Conservation (phyloP, 2,113 vertebrate genomes). For the Casuarius casuarius region DNA sequence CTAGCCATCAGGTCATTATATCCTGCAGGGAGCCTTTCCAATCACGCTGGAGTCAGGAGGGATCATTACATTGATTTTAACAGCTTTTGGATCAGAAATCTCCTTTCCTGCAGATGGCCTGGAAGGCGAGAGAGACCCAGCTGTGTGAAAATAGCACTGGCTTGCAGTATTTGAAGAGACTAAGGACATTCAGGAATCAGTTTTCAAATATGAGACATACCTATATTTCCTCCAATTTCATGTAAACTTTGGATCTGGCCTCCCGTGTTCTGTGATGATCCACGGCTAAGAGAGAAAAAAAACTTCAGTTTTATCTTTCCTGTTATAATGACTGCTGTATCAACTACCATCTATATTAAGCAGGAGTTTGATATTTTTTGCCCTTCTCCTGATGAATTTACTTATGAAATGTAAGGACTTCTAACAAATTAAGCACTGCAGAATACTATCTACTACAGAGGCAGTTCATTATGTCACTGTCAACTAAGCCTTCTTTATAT, state of each 20-base stretch:
- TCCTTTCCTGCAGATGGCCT: background rate
- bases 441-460: background rate
- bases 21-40: background rate
- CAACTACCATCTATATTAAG: background rate
- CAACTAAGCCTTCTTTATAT: background rate
- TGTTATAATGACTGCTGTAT: background rate
- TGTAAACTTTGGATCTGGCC: conserved; percentile 84
- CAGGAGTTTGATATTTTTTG: background rate
- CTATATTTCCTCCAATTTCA: conserved; percentile 92
- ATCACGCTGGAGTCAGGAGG: background rate
- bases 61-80: background rate
- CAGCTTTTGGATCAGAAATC: background rate
- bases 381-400: background rate
- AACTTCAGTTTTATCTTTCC: background rate
- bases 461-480: background rate
- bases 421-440: background rate
- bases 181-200: background rate
- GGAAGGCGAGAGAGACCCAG: background rate
- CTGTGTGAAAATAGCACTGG: background rate
- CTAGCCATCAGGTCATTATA: background rate
- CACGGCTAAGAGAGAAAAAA: conserved; percentile 54
- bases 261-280: conserved; percentile 70
- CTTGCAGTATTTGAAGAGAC: background rate
- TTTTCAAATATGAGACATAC: conserved; percentile 66
- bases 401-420: background rate